These are phyloP conservation scores for Parnassius glacialis DNA, from an alignment of 2,888 invertebrate species.

Conservation along the genomic window DNA sequence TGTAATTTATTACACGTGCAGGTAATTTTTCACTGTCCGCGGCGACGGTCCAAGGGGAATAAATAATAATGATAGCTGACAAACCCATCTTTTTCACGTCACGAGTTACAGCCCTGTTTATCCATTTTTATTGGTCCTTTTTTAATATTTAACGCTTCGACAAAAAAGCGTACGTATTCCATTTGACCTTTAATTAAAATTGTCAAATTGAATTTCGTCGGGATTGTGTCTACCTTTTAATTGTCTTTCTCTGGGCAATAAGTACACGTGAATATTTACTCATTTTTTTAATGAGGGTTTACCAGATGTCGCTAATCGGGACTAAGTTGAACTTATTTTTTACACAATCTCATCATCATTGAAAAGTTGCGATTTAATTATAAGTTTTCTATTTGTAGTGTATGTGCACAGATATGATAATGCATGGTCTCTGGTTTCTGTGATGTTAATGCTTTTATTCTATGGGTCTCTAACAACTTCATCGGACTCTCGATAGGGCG, in stretches of 20 bases:
- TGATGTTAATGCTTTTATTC: too few relatives aligned
- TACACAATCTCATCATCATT: too few relatives aligned
- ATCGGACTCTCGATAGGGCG: too few relatives aligned
- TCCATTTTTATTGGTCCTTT: not conserved
- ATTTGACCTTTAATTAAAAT: constrained; percentile 1
- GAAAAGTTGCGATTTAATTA: too few relatives aligned
- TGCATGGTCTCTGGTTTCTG: too few relatives aligned
- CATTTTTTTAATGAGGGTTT: too few relatives aligned
- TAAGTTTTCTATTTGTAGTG: too few relatives aligned
- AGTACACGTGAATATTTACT: not conserved
- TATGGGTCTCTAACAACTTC: too few relatives aligned
- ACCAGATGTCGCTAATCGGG: too few relatives aligned
- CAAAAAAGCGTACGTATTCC: not conserved
- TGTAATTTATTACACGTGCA: not conserved
- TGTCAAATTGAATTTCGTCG: not conserved
- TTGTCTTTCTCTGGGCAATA: not conserved
- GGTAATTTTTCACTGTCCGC: not conserved
- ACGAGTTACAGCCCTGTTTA: not conserved
- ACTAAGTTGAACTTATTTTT: too few relatives aligned
- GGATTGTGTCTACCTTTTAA: not conserved
- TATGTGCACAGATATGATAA: too few relatives aligned
- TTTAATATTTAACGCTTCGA: not conserved
- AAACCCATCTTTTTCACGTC: not conserved
- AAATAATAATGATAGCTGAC: constrained; percentile 2
- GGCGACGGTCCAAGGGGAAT: not conserved